These are phyloP conservation scores for Muricea muricata DNA, from an alignment of 92 coral and sea anemone genomes.

Conservation along the genomic window DNA sequence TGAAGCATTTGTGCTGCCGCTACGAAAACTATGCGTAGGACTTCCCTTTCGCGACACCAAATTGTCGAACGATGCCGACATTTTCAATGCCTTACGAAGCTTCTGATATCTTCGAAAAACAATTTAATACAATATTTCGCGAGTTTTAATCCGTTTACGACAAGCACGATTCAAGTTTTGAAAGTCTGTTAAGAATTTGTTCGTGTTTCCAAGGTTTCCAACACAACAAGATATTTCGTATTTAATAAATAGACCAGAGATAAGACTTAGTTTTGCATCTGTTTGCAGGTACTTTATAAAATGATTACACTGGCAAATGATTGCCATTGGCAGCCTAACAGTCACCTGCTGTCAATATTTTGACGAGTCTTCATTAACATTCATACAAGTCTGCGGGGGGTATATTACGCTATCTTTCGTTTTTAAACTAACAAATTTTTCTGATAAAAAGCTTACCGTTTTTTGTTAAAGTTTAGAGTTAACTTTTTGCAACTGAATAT, in stretches of 20 bases:
- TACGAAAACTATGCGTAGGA: not conserved
- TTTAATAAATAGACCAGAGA: slow-evolving; percentile 4
- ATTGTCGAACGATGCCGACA: slow-evolving; percentile 18
- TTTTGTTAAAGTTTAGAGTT: not conserved
- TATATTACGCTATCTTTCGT: not conserved
- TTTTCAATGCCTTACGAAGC: not conserved
- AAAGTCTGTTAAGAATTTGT: not conserved
- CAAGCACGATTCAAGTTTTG: not conserved
- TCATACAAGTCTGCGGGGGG: not conserved
- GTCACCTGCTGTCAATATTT: slow-evolving; percentile 12
- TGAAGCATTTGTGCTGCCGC: slow-evolving; percentile 10
- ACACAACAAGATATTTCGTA: not conserved
- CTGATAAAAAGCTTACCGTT: not conserved
- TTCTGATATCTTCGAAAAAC: not conserved
- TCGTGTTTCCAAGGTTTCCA: not conserved
- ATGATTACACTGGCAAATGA: not conserved
- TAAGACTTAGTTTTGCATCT: not conserved
- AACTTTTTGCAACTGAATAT: not conserved
- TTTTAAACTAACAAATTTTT: not conserved
- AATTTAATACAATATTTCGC: not conserved
- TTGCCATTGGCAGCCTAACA: not conserved
- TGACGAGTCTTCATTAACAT: not conserved
- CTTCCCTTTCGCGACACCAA: slow-evolving; percentile 17
- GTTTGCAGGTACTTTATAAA: slow-evolving; percentile 5
- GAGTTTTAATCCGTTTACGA: not conserved